Percentiles rank a stretch among this genome's conserved stretches.
These are phyloP conservation scores for Salvator merianae DNA, from an alignment of 2,113 vertebrate species.

Conservation along the genomic window DNA sequence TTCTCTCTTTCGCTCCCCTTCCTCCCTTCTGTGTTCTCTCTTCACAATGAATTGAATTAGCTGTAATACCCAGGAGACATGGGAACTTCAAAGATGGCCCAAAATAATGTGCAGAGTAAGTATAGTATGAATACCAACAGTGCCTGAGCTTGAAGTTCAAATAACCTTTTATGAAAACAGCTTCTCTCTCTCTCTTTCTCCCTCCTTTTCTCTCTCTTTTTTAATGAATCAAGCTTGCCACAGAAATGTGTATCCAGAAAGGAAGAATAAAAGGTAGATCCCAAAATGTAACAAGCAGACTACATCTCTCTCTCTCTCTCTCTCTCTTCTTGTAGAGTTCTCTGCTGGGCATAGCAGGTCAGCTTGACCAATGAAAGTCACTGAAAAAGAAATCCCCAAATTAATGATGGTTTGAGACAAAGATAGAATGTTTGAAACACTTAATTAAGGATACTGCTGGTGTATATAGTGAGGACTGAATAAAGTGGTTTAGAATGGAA, in stretches of 20 bases:
- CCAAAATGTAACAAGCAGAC: conserved; percentile 21
- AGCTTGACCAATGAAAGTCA: conserved; percentile 33
- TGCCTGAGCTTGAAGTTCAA: conserved; percentile 66
- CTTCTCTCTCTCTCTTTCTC: background rate
- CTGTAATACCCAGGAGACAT: conserved; percentile 65
- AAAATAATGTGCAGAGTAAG: conserved; percentile 54
- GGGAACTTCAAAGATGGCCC: conserved; percentile 66
- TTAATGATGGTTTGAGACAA: conserved; percentile 43
- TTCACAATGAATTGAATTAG: conserved; percentile 63
- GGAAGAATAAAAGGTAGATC: conserved; percentile 51
- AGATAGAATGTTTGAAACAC: conserved; percentile 35
- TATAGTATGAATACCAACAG: conserved; percentile 62
- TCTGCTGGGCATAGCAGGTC: conserved; percentile 29
- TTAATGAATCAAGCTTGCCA: conserved; percentile 72
- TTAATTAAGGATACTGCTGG: conserved; percentile 53
- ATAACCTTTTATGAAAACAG: conserved; percentile 69
- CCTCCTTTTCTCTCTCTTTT: conserved; percentile 57
- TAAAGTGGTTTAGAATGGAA: conserved; percentile 26
- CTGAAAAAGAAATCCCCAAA: conserved; percentile 24
- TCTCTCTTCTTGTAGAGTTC: background rate
- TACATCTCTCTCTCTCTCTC: background rate
- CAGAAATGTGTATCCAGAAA: conserved; percentile 53
- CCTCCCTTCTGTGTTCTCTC: conserved; percentile 54
- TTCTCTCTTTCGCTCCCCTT: no score
- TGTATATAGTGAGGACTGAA: conserved; percentile 36